phyloP scores from a whole-genome alignment of 2,888 invertebrate genomes.

The Aleiodes alternator region DNA sequence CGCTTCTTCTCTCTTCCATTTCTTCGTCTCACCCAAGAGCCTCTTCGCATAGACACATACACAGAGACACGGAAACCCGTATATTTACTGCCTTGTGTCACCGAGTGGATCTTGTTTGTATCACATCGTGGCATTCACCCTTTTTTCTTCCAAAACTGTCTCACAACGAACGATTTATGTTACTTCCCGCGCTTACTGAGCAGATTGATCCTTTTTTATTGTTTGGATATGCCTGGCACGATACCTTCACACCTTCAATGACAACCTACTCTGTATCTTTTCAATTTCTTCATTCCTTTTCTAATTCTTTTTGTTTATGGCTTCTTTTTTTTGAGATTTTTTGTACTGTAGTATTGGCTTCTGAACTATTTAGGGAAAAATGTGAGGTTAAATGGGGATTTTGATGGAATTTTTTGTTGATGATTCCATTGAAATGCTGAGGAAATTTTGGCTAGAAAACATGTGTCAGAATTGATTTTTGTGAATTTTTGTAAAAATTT shows the following conservation, averaged over 20 bases:
- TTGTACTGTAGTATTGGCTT: too few relatives aligned
- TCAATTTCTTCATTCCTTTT: slow-evolving; percentile 24
- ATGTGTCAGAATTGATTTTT: too few relatives aligned
- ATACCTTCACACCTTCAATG: slow-evolving; percentile 47
- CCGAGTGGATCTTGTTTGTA: slow-evolving; percentile 72
- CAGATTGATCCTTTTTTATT: slow-evolving; percentile 74
- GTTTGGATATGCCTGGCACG: slow-evolving; percentile 58
- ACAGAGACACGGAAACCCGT: slow-evolving; percentile 52
- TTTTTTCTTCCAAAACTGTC: slow-evolving; percentile 68
- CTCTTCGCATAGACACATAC: slow-evolving; percentile 4
- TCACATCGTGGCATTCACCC: slow-evolving; percentile 62
- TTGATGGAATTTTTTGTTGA: too few relatives aligned
- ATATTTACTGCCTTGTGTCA: slow-evolving; percentile 69
- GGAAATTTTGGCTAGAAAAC: too few relatives aligned
- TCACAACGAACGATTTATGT: slow-evolving; percentile 70
- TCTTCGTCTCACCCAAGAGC: slow-evolving; percentile 20
- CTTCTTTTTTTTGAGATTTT: background rate
- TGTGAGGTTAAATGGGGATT: too few relatives aligned
- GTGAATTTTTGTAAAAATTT: too few relatives aligned
- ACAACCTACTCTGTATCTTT: slow-evolving; percentile 26
- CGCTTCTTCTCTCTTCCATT: slow-evolving; percentile 41
- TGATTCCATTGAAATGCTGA: too few relatives aligned
- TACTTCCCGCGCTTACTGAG: slow-evolving; percentile 60
- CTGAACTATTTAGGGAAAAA: too few relatives aligned
- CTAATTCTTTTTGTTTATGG: slow-evolving; percentile 28